Evolutionary conservation across 2,888 invertebrate genomes (phyloP), one percentile per base, ranked within the genome.

Genomic region (Halocaridina rubra): DNA sequence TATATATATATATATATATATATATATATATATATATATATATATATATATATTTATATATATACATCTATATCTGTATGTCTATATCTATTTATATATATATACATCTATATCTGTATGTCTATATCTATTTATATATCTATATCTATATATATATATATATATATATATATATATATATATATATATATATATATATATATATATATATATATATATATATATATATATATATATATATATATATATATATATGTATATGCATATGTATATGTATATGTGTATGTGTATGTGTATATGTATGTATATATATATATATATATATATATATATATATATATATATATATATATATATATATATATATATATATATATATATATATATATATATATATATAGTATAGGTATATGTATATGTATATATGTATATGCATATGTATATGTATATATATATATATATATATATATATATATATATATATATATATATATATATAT

Each of bases 251-350:
- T n/a, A 22, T 61, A 22, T 61, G 19, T 61, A 22, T 61, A 64
- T 64, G 2, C 27, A 64, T 24, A 3, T 24, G 24, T 24, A 64
- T 24, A 64, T 64, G 24, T 64, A 19, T 64, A 64, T 64, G 24
- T 64, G 24, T 64, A 64, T 64, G 24, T 64, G 24, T 64, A 64
- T 64, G 24, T 64, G 24, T 64, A 64, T 64, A 64, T 64, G 24
- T 64, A 64, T 64, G 24, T 64, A 64, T 64, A 64, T 64, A 24
- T 64, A 24, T 64, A 1, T 64, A 10, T 64, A 3, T 61, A n/a
- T 61, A n/a, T 61, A n/a, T 61, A n/a, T 61, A n/a, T 61, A 61
- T 61, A 61, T 61, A 61, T n/a, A 61, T 61, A 61, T 61, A 61
- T 61, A 13, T 64, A 64, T 64, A 4, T 64, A 64, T 64, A 2